These are phyloP conservation scores for Sinonovacula constricta DNA, from an alignment of 1,140 invertebrate genomes.

Conservation along the genomic window DNA sequence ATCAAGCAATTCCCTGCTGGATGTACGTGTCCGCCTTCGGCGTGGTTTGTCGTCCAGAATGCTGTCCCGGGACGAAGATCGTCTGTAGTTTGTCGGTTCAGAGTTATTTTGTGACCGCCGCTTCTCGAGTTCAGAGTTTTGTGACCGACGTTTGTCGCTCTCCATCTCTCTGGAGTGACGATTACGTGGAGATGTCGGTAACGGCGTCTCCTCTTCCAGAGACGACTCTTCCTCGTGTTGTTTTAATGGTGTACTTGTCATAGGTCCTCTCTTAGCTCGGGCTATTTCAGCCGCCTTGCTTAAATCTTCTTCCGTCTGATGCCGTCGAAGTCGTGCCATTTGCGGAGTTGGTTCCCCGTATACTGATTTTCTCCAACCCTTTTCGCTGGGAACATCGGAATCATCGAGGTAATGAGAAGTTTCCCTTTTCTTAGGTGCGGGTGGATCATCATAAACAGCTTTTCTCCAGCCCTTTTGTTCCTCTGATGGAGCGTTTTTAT, in stretches of 20 bases:
- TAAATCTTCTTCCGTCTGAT: constrained; percentile 47
- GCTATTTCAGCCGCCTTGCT: constrained; percentile 47
- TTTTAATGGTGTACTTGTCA: constrained; percentile 65
- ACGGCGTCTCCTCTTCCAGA: neutral
- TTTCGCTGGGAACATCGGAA: constrained; percentile 64
- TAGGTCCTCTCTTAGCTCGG: constrained; percentile 55
- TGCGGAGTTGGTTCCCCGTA: constrained; percentile 68
- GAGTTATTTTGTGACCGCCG: constrained; percentile 44
- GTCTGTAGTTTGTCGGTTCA: constrained; percentile 50
- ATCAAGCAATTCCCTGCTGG: constrained; percentile 69
- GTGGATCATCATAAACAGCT: constrained; percentile 49
- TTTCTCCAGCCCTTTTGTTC: constrained; percentile 45
- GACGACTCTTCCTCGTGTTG: neutral
- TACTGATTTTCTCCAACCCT: constrained; percentile 72
- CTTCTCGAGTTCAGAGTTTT: constrained; percentile 56
- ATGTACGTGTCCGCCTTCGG: constrained; percentile 63
- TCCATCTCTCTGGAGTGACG: constrained; percentile 33
- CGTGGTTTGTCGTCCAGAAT: constrained; percentile 68
- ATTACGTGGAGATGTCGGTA: neutral
- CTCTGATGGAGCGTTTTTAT: constrained; percentile 44
- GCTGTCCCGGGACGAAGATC: constrained; percentile 71
- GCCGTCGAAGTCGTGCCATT: constrained; percentile 18
- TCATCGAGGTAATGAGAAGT: constrained; percentile 29
- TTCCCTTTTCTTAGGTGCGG: constrained; percentile 24
- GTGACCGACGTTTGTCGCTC: constrained; percentile 56